Base-by-base conservation (phyloP, 37 sponge, comb jelly and placozoan species). In the Petrosia ficiformis region DNA sequence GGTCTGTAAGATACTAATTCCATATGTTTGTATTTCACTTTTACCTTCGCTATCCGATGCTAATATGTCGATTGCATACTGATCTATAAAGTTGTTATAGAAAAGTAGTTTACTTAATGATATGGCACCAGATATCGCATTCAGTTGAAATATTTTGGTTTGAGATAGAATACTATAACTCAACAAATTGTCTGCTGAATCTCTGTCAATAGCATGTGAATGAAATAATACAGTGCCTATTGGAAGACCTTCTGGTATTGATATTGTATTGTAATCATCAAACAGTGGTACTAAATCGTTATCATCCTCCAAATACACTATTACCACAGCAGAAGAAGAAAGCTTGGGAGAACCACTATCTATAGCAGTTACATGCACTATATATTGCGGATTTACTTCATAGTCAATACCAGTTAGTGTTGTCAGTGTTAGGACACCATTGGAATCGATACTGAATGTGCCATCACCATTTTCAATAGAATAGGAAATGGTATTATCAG, bases 161-260 rank as follows among this genome's bases (percentile, higher is more conserved):
- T 30, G 26, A 2, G n/a, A 8, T n/a, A 61, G 26, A 22, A 61
- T 24, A 61, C 28, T n/a, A 29, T 61, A 61, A 5, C 5, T 11
- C 6, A 65, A 32, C 65, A 35, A 41, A 30, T 21, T 25, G 31
- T 58, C 68, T 1, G 2, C n/a, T 1, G 6, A 25, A 48, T 79
- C 76, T 0, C 29, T 25, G 39, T 90, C 82, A 42, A 28, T 31
- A 39, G 74, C 85, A 65, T 80, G 81, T 29, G 73, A 77, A 73
- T 77, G 65, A 25, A 84, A 90, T n/a, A 85, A 56, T 66, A 39
- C 4, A 21, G 39, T 21, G 29, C 44, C n/a, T n/a, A 29, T 5
- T 8, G 63, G 22, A 6, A 61, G 63, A 6, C 33, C 14, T 3
- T 39, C 66, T 32, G 71, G 6, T 34, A 37, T 6, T 39, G 19